Conservation (phyloP, 2,113 vertebrate species). For the Gavialis gangeticus region DNA sequence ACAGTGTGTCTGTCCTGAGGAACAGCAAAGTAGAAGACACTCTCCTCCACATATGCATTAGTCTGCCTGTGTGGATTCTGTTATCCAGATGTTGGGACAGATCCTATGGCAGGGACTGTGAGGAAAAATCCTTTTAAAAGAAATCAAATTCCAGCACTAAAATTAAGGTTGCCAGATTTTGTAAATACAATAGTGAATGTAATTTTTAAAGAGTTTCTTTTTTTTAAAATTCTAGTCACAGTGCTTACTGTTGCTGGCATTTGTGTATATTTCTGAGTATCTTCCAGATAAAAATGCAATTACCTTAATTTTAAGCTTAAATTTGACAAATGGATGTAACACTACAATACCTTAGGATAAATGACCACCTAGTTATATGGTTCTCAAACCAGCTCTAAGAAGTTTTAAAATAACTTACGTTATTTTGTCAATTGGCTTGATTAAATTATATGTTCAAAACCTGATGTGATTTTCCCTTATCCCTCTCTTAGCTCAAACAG, state of each 20-base stretch:
- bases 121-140: slow-evolving; percentile 68
- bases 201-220: slow-evolving; percentile 32
- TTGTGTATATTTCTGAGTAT: slow-evolving; percentile 16
- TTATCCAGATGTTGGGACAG: slow-evolving; percentile 81
- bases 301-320: neutral
- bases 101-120: slow-evolving; percentile 55
- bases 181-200: neutral
- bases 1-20: slow-evolving; percentile 68
- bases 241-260: slow-evolving; percentile 19
- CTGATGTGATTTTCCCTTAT: neutral
- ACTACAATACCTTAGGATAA: slow-evolving; percentile 27
- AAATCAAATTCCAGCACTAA: slow-evolving; percentile 71
- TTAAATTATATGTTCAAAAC: neutral
- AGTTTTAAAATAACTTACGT: neutral
- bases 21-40: slow-evolving; percentile 75
- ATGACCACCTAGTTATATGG: slow-evolving; percentile 8
- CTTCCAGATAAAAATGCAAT: neutral
- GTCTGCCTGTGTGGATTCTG: slow-evolving; percentile 74
- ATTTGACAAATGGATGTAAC: neutral
- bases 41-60: slow-evolving; percentile 75
- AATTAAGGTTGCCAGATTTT: slow-evolving; percentile 56
- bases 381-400: slow-evolving; percentile 11
- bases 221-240: neutral
- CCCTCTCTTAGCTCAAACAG: neutral
- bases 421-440: neutral